Base-by-base conservation (phyloP, 2,113 vertebrate genomes). In the Oenanthe oenanthe region DNA sequence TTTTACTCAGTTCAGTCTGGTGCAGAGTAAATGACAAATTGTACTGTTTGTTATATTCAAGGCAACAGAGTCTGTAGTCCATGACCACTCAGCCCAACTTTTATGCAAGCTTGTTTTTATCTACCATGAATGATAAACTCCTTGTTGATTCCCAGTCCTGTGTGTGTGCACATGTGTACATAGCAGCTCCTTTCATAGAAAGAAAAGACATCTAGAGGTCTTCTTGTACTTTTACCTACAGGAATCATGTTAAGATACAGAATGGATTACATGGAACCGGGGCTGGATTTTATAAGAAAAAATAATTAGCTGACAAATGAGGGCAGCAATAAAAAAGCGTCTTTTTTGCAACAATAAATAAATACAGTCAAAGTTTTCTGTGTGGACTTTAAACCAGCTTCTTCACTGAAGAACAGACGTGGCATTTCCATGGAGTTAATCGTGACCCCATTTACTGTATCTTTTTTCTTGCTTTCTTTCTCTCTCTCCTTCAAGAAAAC, bases 331-430 rank as follows among this genome's bases (percentile, higher is more conserved):
- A 98, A 98, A 98, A 98, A 98, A 98, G 98, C 97, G 97, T 98
- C 98, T 98, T 98, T 98, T 98, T 98, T 98, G 98, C 98, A 98
- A 98, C 98, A 98, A 98, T 98, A 98, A 98, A 98, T 98, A 98
- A 98, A 98, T 98, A 98, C 98, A 98, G 98, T 98, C 96, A 98
- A 97, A 98, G 97, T 98, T 98, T 98, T 98, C 98, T 98, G 97
- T 97, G 98, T 98, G 97, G 98, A 98, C 97, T 98, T 98, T 98
- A 98, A 98, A 98, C 97, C 98, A 98, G 98, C 98, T 98, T 98
- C 98, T 98, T 98, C 98, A 98, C 97, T 98, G 98, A 98, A 98
- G 98, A 98, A 98, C 98, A 97, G 98, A 98, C 96, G 98, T 98
- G 98, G 98, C 98, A 98, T 97, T 98, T 98, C 98, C 98, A 98